phyloP scores from a whole-genome alignment of 2,113 vertebrate genomes.

The Ictalurus punctatus region DNA sequence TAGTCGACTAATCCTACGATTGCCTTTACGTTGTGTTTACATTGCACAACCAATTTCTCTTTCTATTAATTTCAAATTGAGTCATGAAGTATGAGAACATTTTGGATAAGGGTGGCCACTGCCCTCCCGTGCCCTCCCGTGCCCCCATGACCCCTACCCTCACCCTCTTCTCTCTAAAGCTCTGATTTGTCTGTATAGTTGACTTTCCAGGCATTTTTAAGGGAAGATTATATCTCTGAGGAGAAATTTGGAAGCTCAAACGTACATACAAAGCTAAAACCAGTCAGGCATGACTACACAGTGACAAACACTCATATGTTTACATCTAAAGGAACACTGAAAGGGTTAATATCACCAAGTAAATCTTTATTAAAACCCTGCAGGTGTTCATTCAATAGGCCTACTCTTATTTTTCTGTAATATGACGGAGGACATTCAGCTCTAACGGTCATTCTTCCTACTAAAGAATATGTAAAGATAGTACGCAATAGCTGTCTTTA shows the following conservation, averaged over 20 bases:
- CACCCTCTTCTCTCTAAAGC: neutral
- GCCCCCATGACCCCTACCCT: neutral
- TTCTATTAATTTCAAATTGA: neutral
- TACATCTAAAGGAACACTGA: neutral
- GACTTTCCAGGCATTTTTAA: neutral
- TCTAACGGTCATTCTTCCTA: neutral
- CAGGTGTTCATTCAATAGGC: neutral
- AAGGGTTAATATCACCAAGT: neutral
- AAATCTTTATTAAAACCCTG: neutral
- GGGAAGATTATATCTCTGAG: neutral
- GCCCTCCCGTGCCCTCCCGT: neutral
- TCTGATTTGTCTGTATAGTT: neutral
- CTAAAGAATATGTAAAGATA: neutral
- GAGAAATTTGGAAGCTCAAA: neutral
- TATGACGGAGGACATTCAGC: neutral
- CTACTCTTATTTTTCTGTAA: neutral
- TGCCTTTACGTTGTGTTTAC: neutral
- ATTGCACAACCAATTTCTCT: neutral
- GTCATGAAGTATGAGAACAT: neutral
- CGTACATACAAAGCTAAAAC: neutral
- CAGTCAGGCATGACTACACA: neutral
- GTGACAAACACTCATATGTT: neutral
- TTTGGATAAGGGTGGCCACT: neutral
- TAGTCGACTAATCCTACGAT: neutral
- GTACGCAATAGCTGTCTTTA: neutral